Conservation (phyloP, 2,888 invertebrate species). For the Enchytraeus crypticus region DNA sequence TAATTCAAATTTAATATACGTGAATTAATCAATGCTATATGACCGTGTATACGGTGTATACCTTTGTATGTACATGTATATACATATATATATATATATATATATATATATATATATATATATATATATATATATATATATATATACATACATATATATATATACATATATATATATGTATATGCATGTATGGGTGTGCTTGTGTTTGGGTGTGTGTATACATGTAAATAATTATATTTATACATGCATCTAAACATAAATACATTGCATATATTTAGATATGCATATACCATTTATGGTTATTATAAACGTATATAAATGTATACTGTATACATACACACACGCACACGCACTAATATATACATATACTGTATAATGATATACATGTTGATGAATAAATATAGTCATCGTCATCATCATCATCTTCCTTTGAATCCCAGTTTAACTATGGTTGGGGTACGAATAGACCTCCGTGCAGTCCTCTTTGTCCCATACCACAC, state of each 20-base stretch:
- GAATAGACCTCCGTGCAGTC: too few relatives aligned
- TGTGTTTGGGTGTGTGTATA: conserved; percentile 4
- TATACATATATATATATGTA: conserved; percentile 6
- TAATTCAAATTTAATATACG: neutral
- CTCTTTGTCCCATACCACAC: too few relatives aligned
- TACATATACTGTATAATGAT: too few relatives aligned
- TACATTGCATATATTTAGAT: too few relatives aligned
- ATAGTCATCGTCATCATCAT: too few relatives aligned
- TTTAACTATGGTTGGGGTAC: too few relatives aligned
- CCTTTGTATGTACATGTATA: conserved; percentile 1
- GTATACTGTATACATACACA: too few relatives aligned
- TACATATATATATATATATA: conserved; percentile 3
- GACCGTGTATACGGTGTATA: neutral
- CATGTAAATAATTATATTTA: conserved; percentile 8
- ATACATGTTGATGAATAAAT: too few relatives aligned
- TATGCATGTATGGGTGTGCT: conserved; percentile 1
- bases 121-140: conserved; percentile 8
- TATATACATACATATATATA: conserved; percentile 5
- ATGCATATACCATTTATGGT: too few relatives aligned
- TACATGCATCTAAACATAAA: conserved; percentile 2
- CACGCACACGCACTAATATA: too few relatives aligned
- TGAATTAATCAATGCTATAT: neutral
- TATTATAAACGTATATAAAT: too few relatives aligned
- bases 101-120: conserved; percentile 7
- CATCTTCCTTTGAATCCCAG: too few relatives aligned